Evolutionary conservation across 2,797 vertebrate genomes (phyloP).

Genomic region (Pelodytes ibericus): DNA sequence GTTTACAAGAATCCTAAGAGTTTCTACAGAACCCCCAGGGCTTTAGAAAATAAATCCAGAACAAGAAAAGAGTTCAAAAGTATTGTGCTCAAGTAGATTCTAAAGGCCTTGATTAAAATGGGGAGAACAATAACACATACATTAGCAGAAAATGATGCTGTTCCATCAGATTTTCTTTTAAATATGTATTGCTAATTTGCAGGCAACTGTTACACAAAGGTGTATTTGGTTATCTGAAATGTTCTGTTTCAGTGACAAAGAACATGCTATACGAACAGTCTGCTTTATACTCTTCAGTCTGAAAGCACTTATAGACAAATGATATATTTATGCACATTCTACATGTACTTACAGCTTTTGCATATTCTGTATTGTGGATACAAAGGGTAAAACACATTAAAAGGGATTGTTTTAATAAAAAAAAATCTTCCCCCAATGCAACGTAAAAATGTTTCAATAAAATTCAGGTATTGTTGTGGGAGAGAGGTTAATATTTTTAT

Average conservation of each 20-base stretch:
- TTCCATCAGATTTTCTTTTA: constrained; percentile 32
- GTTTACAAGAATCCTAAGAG: constrained; percentile 67
- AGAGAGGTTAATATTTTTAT: no score
- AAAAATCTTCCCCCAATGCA: neutral
- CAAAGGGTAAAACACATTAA: constrained; percentile 23
- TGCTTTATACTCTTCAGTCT: constrained; percentile 17
- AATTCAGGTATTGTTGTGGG: no score
- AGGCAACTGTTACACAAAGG: constrained; percentile 21
- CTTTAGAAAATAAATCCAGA: constrained; percentile 64
- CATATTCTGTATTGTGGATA: constrained; percentile 4
- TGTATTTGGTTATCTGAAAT: constrained; percentile 41
- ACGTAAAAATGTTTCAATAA: no score
- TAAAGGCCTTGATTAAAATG: constrained; percentile 53
- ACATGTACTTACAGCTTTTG: neutral
- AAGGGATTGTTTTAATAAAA: neutral
- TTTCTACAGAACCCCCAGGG: constrained; percentile 68
- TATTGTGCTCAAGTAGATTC: constrained; percentile 48
- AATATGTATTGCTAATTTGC: constrained; percentile 49
- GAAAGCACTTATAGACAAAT: constrained; percentile 39
- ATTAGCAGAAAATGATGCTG: constrained; percentile 46
- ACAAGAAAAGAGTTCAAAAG: constrained; percentile 61
- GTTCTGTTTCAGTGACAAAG: constrained; percentile 45
- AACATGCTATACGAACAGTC: constrained; percentile 37
- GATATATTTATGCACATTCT: constrained; percentile 22
- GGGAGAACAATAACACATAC: constrained; percentile 40